These are phyloP conservation scores for Gorsachius magnificus DNA, from an alignment of 2,797 vertebrate genomes.

Conservation along the genomic window DNA sequence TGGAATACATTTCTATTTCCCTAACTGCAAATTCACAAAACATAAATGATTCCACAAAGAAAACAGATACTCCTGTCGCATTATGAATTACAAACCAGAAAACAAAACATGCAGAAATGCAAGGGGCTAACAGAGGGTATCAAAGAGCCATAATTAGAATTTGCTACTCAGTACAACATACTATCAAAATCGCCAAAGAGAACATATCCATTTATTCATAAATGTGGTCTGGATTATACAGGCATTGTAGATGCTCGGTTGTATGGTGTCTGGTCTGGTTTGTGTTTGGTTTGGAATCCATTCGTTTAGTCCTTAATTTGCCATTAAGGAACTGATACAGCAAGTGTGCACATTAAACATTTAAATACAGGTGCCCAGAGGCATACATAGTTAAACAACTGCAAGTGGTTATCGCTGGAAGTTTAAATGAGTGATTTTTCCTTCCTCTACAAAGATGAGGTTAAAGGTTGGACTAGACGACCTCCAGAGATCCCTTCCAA, in stretches of 20 bases:
- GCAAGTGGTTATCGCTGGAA: conserved; percentile 27
- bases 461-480: conserved; percentile 8
- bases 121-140: background rate
- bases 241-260: background rate
- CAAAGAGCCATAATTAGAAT: conserved; percentile 28
- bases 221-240: conserved; percentile 56
- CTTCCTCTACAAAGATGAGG: conserved; percentile 14
- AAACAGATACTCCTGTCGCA: background rate
- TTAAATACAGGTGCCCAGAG: conserved; percentile 35
- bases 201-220: conserved; percentile 28
- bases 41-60: background rate
- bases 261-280: conserved; percentile 29
- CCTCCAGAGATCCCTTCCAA: conserved; percentile 1
- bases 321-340: conserved; percentile 59
- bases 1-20: background rate
- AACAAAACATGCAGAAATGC: conserved; percentile 4
- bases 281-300: conserved; percentile 60
- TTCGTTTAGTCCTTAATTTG: conserved; percentile 56
- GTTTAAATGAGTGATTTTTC: conserved; percentile 52
- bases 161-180: background rate
- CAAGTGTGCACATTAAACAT: conserved; percentile 49
- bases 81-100: background rate
- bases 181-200: conserved; percentile 41
- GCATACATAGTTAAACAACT: conserved; percentile 25
- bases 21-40: conserved; percentile 9